phyloP scores from a whole-genome alignment of 1,140 invertebrate genomes.

The Adoxophyes honmai region DNA sequence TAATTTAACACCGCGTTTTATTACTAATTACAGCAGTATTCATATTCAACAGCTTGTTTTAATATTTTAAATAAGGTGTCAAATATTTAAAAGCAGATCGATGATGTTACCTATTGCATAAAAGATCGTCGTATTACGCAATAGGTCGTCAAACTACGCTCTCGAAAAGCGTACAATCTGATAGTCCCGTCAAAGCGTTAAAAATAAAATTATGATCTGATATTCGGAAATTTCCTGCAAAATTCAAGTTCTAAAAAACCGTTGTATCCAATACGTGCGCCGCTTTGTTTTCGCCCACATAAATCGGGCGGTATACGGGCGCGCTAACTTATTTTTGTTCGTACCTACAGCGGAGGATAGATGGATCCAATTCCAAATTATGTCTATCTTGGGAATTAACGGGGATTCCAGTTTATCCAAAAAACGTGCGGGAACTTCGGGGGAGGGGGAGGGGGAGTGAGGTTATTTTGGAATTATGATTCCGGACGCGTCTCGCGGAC shows the following conservation, averaged over 20 bases:
- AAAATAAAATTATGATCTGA: too few relatives aligned
- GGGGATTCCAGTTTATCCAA: conserved; percentile 73
- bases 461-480: conserved; percentile 77
- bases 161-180: too few relatives aligned
- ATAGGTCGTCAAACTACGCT: too few relatives aligned
- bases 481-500: conserved; percentile 69
- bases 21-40: background rate
- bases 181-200: too few relatives aligned
- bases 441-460: conserved; percentile 35
- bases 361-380: conserved; percentile 79
- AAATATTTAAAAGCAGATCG: too few relatives aligned
- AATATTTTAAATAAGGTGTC: too few relatives aligned
- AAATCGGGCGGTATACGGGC: conserved; percentile 53
- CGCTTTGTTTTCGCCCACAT: conserved; percentile 58
- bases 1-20: conserved; percentile 26
- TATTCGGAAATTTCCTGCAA: background rate
- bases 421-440: conserved; percentile 51
- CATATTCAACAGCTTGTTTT: too few relatives aligned
- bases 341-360: conserved; percentile 64
- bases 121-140: too few relatives aligned
- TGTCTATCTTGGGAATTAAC: conserved; percentile 78
- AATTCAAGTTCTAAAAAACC: conserved; percentile 9
- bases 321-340: conserved; percentile 72
- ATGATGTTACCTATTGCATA: too few relatives aligned
- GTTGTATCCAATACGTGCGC: conserved; percentile 21